These are phyloP conservation scores for Tachina fera DNA, from an alignment of 2,888 invertebrate species.

Conservation along the genomic window DNA sequence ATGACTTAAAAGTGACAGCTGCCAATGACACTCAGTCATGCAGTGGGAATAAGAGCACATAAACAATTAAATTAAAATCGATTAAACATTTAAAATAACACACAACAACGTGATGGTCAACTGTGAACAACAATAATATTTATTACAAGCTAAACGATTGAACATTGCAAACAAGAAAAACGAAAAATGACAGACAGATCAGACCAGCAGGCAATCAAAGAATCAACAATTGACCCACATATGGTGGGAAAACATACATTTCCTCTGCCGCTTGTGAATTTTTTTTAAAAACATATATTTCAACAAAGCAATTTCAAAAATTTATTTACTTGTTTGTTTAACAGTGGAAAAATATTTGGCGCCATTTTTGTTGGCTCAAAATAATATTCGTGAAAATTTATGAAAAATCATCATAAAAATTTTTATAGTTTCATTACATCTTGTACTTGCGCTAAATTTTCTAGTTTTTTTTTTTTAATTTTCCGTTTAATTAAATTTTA, in stretches of 20 bases:
- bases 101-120: constrained; percentile 48
- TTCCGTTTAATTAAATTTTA: constrained; percentile 67
- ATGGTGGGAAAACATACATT: constrained; percentile 30
- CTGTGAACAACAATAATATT: constrained; percentile 15
- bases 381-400: constrained; percentile 41
- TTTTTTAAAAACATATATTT: not conserved
- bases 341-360: constrained; percentile 35
- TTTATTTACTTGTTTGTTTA: constrained; percentile 5
- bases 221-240: constrained; percentile 68
- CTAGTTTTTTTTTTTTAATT: constrained; percentile 40
- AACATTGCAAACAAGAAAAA: not conserved
- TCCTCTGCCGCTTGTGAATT: not conserved
- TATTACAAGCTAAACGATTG: constrained; percentile 37
- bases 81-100: constrained; percentile 46
- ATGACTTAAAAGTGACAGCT: constrained; percentile 54
- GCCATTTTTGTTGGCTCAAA: constrained; percentile 38
- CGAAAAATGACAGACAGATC: constrained; percentile 1
- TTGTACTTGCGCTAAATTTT: constrained; percentile 9
- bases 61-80: constrained; percentile 68
- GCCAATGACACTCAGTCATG: constrained; percentile 43
- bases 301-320: constrained; percentile 17
- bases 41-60: constrained; percentile 34
- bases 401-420: constrained; percentile 52
- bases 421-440: constrained; percentile 49
- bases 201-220: constrained; percentile 19